phyloP scores from a whole-genome alignment of 2,113 vertebrate genomes.

The Castor canadensis region DNA sequence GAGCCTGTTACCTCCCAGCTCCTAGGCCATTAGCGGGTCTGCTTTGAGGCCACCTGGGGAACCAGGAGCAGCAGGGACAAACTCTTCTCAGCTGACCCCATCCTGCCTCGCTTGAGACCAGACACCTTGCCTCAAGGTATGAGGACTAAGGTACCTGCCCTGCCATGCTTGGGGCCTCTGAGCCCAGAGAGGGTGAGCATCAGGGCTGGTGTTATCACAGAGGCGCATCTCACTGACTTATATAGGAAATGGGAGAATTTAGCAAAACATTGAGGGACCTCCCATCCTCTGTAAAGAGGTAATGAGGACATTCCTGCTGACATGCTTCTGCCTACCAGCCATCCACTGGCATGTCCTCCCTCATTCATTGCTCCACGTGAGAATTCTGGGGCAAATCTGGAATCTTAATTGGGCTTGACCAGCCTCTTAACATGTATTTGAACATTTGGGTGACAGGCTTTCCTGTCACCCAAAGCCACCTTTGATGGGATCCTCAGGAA shows the following conservation, averaged over 20 bases:
- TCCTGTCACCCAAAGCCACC: neutral
- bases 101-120: neutral
- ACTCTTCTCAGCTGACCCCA: neutral
- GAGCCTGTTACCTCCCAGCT: neutral
- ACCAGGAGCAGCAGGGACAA: neutral
- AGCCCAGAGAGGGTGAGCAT: neutral
- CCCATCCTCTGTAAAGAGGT: neutral
- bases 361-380: constrained; percentile 17
- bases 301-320: neutral
- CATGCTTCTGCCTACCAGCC: constrained; percentile 18
- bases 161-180: neutral
- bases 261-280: neutral
- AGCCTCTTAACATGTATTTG: neutral
- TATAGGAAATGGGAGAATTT: neutral
- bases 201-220: accelerated
- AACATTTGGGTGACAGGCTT: no score
- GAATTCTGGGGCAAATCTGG: neutral
- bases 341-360: neutral
- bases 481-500: accelerated
- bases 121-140: neutral
- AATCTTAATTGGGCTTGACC: neutral
- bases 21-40: neutral
- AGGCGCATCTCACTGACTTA: neutral
- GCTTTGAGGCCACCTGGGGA: neutral
- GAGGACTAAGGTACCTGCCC: neutral